Evolutionary conservation across 2,888 invertebrate genomes (phyloP).

Genomic region (Hanleya hanleyi): DNA sequence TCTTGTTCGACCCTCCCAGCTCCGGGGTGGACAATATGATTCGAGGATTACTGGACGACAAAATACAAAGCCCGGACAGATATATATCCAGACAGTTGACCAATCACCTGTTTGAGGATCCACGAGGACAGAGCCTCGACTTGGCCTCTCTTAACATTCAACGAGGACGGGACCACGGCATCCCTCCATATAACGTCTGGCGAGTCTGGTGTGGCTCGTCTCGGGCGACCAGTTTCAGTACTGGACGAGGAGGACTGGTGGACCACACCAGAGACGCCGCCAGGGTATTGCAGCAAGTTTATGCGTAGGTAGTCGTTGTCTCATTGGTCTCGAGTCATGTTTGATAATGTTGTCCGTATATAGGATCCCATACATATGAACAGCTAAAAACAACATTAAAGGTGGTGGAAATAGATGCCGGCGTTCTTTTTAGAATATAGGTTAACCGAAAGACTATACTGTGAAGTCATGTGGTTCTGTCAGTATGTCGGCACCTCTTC

Average conservation of each 20-base stretch:
- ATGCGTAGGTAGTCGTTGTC: slow-evolving; percentile 9
- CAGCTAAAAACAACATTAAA: too few species aligned
- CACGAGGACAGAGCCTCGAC: slow-evolving; percentile 77
- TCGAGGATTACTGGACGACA: slow-evolving; percentile 76
- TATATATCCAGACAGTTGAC: slow-evolving; percentile 92
- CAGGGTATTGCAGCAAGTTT: background rate
- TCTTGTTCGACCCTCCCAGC: slow-evolving; percentile 98
- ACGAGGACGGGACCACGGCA: slow-evolving; percentile 90
- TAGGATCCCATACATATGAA: too few species aligned
- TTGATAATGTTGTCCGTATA: too few species aligned
- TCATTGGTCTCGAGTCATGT: too few species aligned
- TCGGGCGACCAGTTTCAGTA: background rate
- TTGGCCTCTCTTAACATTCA: slow-evolving; percentile 91
- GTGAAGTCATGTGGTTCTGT: too few species aligned
- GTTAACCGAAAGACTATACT: too few species aligned
- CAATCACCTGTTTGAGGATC: slow-evolving; percentile 86
- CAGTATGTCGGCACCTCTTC: too few species aligned
- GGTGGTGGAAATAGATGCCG: too few species aligned
- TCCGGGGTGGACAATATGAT: slow-evolving; percentile 44
- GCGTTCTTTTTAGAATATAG: too few species aligned
- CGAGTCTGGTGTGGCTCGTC: slow-evolving; percentile 70
- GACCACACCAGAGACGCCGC: background rate
- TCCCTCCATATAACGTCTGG: slow-evolving; percentile 86
- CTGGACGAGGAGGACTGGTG: background rate
- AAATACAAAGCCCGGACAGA: slow-evolving; percentile 89